Percentiles rank a stretch among this genome's conserved stretches.
These are phyloP conservation scores for Hippocampus barbouri DNA, from an alignment of 2,113 vertebrate species.

Conservation along the genomic window DNA sequence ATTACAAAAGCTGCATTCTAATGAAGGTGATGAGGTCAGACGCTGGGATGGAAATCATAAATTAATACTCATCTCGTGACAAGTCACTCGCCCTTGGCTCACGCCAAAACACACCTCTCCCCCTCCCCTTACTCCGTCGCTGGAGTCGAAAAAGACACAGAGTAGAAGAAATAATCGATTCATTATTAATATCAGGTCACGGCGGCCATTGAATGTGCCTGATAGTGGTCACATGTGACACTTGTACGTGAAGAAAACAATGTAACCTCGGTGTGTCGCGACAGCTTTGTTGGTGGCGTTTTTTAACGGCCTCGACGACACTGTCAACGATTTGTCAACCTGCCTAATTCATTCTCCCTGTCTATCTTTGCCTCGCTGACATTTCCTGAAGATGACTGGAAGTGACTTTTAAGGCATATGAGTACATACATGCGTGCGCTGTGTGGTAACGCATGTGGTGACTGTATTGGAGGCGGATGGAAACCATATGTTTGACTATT, in stretches of 20 bases:
- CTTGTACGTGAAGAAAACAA: conserved; percentile 44
- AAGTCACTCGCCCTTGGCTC: conserved; percentile 68
- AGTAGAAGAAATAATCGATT: conserved; percentile 61
- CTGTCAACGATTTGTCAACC: conserved; percentile 34
- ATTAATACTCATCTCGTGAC: conserved; percentile 78
- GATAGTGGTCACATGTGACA: conserved; percentile 53
- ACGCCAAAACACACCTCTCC: conserved; percentile 53
- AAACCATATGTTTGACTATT: background rate
- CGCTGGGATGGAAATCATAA: conserved; percentile 79
- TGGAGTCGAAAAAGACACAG: conserved; percentile 60
- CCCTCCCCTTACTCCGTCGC: conserved; percentile 48
- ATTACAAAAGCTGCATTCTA: conserved; percentile 82
- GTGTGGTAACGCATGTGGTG: background rate
- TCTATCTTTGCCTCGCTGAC: conserved; percentile 19
- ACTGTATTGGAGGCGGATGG: conserved; percentile 10
- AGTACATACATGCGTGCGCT: background rate
- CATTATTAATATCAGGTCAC: conserved; percentile 76
- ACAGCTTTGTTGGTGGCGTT: conserved; percentile 40
- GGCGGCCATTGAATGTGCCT: conserved; percentile 52
- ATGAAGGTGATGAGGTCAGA: conserved; percentile 77
- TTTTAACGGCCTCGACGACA: conserved; percentile 36
- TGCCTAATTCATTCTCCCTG: conserved; percentile 26
- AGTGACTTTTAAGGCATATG: conserved; percentile 1
- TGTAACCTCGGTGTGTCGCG: conserved; percentile 50
- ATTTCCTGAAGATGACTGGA: conserved; percentile 13